Percentiles rank a stretch among this genome's conserved stretches.
Conservation (phyloP, 2,888 invertebrate genomes). For the Platerodrilus igneus region DNA sequence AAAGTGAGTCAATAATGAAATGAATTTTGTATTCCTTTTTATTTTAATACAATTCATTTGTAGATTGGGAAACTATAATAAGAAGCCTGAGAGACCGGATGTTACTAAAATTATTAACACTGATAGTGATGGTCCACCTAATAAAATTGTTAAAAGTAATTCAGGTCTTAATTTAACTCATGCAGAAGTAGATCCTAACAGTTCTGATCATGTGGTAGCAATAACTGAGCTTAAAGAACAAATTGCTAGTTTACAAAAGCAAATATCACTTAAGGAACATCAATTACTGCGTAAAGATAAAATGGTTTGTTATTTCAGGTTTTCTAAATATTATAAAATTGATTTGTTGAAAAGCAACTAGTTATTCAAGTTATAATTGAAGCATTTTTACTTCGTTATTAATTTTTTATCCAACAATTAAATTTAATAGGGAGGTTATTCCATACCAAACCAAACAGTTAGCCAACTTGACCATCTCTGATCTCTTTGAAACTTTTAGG, state of each 20-base stretch:
- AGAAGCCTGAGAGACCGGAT: constrained; percentile 62
- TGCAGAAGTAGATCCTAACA: constrained; percentile 71
- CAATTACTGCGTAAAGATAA: constrained; percentile 86
- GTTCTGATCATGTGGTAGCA: constrained; percentile 89
- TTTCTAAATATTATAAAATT: too few species aligned
- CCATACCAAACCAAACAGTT: too few species aligned
- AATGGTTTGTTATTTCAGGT: constrained; percentile 69
- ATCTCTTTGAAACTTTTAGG: too few species aligned
- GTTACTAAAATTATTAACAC: constrained; percentile 55
- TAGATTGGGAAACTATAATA: constrained; percentile 65
- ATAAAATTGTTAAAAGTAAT: constrained; percentile 49
- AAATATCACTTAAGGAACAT: constrained; percentile 77
- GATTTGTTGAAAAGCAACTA: too few species aligned
- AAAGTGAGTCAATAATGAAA: constrained; percentile 47
- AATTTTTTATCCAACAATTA: too few species aligned
- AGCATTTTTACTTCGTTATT: too few species aligned
- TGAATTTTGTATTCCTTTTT: not conserved
- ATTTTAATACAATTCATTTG: constrained; percentile 23
- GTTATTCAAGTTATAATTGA: too few species aligned
- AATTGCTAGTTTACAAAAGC: constrained; percentile 87
- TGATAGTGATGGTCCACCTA: constrained; percentile 49
- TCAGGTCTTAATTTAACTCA: constrained; percentile 42
- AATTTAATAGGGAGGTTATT: too few species aligned
- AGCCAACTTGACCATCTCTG: too few species aligned
- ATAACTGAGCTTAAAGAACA: constrained; percentile 93